phyloP scores from a whole-genome alignment of 2,888 invertebrate genomes.

The Chrysolina americana region DNA sequence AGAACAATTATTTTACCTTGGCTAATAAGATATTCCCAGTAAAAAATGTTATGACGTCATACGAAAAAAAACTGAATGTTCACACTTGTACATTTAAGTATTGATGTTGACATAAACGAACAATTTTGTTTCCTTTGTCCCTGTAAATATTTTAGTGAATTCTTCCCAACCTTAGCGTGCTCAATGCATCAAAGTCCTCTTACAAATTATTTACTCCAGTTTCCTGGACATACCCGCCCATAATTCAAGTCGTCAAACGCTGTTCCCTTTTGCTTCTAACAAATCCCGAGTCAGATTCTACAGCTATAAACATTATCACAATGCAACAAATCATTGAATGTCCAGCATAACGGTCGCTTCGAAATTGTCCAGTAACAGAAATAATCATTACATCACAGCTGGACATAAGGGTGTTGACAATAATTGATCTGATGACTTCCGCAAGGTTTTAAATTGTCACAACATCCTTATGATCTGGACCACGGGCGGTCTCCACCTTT shows the following conservation, averaged over 20 bases:
- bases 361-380: conserved; percentile 47
- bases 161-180: too few relatives aligned
- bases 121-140: too few relatives aligned
- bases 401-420: conserved; percentile 65
- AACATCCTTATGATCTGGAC: conserved; percentile 54
- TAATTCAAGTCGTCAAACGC: not conserved
- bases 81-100: too few relatives aligned
- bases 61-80: too few relatives aligned
- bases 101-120: too few relatives aligned
- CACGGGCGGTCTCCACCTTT: conserved; percentile 55
- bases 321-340: conserved; percentile 50
- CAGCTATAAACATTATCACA: conserved; percentile 50
- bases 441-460: conserved; percentile 56
- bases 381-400: conserved; percentile 63
- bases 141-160: too few relatives aligned
- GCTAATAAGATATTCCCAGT: too few relatives aligned
- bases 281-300: not conserved
- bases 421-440: conserved; percentile 63
- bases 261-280: not conserved
- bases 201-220: not conserved
- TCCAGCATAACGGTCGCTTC: conserved; percentile 42
- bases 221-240: not conserved
- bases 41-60: too few relatives aligned
- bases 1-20: too few relatives aligned
- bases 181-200: not conserved